Percentiles rank a stretch among this genome's conserved stretches.
phyloP scores from a whole-genome alignment of 2,888 invertebrate genomes.

The Neoitamus cyanurus region DNA sequence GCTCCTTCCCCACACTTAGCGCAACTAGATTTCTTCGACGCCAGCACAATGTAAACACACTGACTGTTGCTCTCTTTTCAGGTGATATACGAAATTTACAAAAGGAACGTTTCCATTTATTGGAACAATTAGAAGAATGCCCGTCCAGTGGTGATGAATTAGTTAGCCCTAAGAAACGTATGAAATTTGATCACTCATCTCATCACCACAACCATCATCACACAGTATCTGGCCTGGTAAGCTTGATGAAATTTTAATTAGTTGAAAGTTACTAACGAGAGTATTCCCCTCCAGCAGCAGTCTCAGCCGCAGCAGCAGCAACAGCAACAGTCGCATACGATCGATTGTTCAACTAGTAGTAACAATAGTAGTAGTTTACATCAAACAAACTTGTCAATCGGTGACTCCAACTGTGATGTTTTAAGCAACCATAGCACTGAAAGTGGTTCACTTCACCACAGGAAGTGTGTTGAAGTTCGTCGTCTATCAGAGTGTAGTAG shows the following conservation, averaged over 20 bases:
- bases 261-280: background rate
- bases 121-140: conserved; percentile 78
- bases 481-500: conserved; percentile 68
- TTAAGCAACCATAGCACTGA: conserved; percentile 59
- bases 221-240: conserved; percentile 60
- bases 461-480: conserved; percentile 68
- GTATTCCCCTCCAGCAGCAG: conserved; percentile 46
- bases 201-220: conserved; percentile 63
- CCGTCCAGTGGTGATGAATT: conserved; percentile 77
- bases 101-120: conserved; percentile 76
- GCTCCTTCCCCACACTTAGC: background rate
- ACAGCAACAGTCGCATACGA: conserved; percentile 45
- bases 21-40: background rate
- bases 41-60: background rate
- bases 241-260: conserved; percentile 54
- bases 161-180: conserved; percentile 74
- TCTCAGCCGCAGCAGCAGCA: conserved; percentile 50
- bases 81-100: conserved; percentile 75
- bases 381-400: conserved; percentile 55
- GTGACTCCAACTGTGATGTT: conserved; percentile 67
- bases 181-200: conserved; percentile 70
- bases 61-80: conserved; percentile 61
- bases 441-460: conserved; percentile 55
- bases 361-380: conserved; percentile 57
- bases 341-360: conserved; percentile 53